Base-by-base conservation (phyloP, 1,140 invertebrate species). In the Ceratina calcarata region DNA sequence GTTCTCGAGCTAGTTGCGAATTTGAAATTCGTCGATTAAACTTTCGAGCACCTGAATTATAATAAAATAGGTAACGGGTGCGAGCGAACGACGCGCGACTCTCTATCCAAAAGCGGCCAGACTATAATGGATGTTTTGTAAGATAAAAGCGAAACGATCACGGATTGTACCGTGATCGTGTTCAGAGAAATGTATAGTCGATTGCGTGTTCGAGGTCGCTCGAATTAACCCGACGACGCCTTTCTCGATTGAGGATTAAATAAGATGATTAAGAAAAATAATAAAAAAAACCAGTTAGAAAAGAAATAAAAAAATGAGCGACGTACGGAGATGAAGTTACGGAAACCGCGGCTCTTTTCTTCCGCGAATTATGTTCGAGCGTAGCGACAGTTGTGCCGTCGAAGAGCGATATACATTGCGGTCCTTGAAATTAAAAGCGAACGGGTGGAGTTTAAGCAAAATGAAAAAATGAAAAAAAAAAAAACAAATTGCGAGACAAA, bases 91-190 rank as follows among this genome's bases (percentile, higher is more conserved):
- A 72, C 81, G 85, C 78, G 78, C 85, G 85, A 79, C 53, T 87
- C 81, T 87, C 67, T 76, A 72, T 79, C 64, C 82, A 84, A 77
- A 81, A 84, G 84, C 89, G 87, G 88, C 89, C 89, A 91, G 89
- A 91, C 88, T 91, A 91, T 91, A 91, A 90, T 91, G 90, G 87
- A 89, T 91, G 90, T 92, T 92, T 92, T 91, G 91, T 92, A 92
- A 92, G 86, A 90, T 91, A 90, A 89, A 45, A 79, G 74, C 82
- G 82, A 84, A 84, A 84, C 82, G 62, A 79, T 72, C 74, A 60
- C 70, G 70, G 75, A 79, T 78, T 77, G 67, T 78, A 75, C 68
- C 66, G 76, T 72, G 80, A 67, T 68, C 58, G 76, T 67, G 77
- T 87, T 82, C 80, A 60, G 57, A 78, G 61, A 80, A 87, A 78